These are phyloP conservation scores for Ganaspis brasiliensis DNA, from an alignment of 2,888 invertebrate species.

Conservation along the genomic window DNA sequence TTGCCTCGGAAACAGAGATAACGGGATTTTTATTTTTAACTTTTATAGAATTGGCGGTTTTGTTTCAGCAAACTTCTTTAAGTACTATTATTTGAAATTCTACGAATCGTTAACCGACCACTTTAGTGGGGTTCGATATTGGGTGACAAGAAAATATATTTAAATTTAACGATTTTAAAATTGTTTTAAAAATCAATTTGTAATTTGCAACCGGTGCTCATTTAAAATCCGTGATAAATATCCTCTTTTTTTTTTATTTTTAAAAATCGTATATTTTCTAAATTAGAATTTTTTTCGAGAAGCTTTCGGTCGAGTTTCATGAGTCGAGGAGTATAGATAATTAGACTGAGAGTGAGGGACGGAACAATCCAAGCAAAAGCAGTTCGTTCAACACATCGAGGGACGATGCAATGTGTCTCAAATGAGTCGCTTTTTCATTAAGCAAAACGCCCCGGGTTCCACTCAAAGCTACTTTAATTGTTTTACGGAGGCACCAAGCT, in stretches of 20 bases:
- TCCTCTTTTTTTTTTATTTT: too few relatives aligned
- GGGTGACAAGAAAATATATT: too few relatives aligned
- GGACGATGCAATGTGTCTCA: slow-evolving; percentile 41
- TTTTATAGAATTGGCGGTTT: slow-evolving; percentile 18
- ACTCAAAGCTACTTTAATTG: slow-evolving; percentile 54
- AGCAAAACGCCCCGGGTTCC: slow-evolving; percentile 51
- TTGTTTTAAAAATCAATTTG: too few relatives aligned
- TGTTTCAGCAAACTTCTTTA: neutral
- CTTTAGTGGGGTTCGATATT: slow-evolving; percentile 6
- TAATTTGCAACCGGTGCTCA: too few relatives aligned
- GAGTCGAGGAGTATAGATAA: neutral
- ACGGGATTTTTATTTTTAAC: neutral
- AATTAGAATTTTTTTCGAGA: neutral
- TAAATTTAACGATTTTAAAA: too few relatives aligned
- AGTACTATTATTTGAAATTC: slow-evolving; percentile 25
- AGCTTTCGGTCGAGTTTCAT: neutral
- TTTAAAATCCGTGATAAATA: too few relatives aligned
- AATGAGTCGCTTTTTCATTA: slow-evolving; percentile 56
- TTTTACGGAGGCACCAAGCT: slow-evolving; percentile 51
- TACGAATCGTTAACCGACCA: neutral
- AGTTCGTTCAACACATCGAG: slow-evolving; percentile 47
- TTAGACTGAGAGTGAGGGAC: neutral
- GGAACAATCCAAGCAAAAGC: slow-evolving; percentile 48
- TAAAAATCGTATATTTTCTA: too few relatives aligned
- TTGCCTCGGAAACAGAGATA: slow-evolving; percentile 21